phyloP scores from a whole-genome alignment of 1,140 invertebrate genomes.

The Apis florea region DNA sequence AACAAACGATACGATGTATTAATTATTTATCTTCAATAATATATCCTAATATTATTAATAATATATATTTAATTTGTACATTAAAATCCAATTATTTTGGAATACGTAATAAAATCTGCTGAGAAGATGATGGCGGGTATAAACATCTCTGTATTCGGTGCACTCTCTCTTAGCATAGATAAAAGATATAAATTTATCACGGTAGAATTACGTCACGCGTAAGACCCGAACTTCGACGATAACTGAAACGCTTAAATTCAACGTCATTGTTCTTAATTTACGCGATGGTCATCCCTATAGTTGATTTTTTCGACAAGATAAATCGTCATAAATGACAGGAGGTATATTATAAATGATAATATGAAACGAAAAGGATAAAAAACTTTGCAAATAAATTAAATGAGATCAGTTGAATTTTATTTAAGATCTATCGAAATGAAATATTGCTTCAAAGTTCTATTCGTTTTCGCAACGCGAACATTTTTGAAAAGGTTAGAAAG shows the following conservation, averaged over 20 bases:
- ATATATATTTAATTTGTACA: neutral
- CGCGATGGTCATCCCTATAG: no score
- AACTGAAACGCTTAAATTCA: slow-evolving; percentile 4
- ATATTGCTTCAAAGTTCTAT: neutral
- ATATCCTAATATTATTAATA: neutral
- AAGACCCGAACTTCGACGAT: slow-evolving; percentile 29
- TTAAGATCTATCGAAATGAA: slow-evolving; percentile 25
- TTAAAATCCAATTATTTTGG: neutral
- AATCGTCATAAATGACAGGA: neutral
- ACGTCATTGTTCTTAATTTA: neutral
- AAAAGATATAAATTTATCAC: slow-evolving; percentile 40
- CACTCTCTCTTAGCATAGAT: slow-evolving; percentile 32
- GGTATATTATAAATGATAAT: neutral
- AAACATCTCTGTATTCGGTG: slow-evolving; percentile 32
- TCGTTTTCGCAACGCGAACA: neutral
- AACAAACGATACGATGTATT: neutral
- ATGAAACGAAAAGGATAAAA: neutral
- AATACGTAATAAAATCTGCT: slow-evolving; percentile 3
- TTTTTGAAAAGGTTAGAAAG: slow-evolving; percentile 12
- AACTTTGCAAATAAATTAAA: neutral
- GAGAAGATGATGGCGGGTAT: neutral
- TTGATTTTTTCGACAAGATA: neutral
- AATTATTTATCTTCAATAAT: slow-evolving; percentile 6
- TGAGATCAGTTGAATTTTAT: slow-evolving; percentile 25
- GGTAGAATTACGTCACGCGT: slow-evolving; percentile 21